phyloP scores from a whole-genome alignment of 35 echinoderm and acorn worm genomes.

The Lytechinus variegatus region DNA sequence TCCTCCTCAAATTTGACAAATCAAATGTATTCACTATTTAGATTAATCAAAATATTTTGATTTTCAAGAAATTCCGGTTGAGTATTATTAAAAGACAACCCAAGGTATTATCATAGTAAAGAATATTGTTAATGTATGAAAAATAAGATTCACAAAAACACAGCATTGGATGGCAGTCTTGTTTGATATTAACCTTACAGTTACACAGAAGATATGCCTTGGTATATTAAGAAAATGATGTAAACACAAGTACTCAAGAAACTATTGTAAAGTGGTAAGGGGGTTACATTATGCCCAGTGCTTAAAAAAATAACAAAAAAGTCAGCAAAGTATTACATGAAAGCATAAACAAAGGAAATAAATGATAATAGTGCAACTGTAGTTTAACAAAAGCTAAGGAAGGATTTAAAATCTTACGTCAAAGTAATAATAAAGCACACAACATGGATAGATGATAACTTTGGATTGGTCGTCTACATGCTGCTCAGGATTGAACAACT shows the following conservation, averaged over 20 bases:
- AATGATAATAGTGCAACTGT: not conserved
- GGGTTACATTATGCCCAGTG: not conserved
- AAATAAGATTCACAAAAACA: not conserved
- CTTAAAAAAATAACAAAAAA: not conserved
- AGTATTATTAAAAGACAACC: too few species aligned
- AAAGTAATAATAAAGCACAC: not conserved
- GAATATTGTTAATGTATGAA: too few species aligned
- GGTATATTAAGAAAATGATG: too few species aligned
- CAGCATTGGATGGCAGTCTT: not conserved
- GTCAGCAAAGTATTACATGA: not conserved
- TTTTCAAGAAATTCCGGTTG: not conserved
- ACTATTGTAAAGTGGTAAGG: not conserved
- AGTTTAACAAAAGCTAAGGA: not conserved
- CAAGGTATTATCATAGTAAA: too few species aligned
- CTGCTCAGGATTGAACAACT: not conserved
- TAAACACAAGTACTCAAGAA: too few species aligned
- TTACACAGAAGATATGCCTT: not conserved
- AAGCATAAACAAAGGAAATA: not conserved
- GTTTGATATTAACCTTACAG: not conserved
- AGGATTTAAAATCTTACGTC: not conserved
- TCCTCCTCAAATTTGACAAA: not conserved
- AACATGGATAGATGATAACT: not conserved
- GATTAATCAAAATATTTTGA: not conserved
- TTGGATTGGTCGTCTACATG: not conserved
- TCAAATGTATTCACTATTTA: not conserved